A percentile compares a stretch with the other conserved stretches of the same genome.
Conservation (phyloP, 2,888 invertebrate species). For the Mesoligia furuncula region DNA sequence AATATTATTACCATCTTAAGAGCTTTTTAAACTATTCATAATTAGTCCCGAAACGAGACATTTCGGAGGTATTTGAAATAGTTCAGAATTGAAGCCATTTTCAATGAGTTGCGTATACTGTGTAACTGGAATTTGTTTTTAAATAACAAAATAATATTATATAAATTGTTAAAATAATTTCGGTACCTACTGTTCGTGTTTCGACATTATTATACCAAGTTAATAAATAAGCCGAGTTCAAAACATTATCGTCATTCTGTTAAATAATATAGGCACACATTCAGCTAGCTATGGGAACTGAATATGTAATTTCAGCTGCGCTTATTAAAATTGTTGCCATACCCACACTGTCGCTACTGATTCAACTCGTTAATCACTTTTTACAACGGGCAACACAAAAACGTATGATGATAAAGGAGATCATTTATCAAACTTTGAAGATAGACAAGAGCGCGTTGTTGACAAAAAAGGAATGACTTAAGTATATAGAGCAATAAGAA, state of each 20-base stretch:
- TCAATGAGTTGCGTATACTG: too few relatives aligned
- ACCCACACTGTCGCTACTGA: slow-evolving; percentile 10
- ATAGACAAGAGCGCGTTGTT: slow-evolving; percentile 37
- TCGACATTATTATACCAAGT: background rate
- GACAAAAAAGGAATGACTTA: slow-evolving; percentile 33
- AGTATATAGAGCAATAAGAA: slow-evolving; percentile 1
- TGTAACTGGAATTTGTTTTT: background rate
- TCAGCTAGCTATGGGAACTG: slow-evolving; percentile 15
- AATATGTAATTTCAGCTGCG: slow-evolving; percentile 19
- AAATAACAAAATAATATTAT: background rate
- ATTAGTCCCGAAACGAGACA: background rate
- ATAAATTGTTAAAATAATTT: background rate
- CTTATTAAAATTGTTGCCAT: slow-evolving; percentile 45
- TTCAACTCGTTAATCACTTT: slow-evolving; percentile 56
- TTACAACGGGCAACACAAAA: slow-evolving; percentile 41
- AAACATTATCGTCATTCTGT: background rate
- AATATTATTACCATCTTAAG: background rate
- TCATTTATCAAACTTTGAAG: slow-evolving; percentile 54
- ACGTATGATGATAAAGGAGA: slow-evolving; percentile 17
- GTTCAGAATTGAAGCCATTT: background rate
- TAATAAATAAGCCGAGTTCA: background rate
- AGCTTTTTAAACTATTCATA: background rate
- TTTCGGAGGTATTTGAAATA: background rate
- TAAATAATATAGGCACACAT: background rate
- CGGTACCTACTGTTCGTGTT: background rate